These are phyloP conservation scores for Mamestra configurata DNA, from an alignment of 1,140 invertebrate genomes.

Conservation along the genomic window DNA sequence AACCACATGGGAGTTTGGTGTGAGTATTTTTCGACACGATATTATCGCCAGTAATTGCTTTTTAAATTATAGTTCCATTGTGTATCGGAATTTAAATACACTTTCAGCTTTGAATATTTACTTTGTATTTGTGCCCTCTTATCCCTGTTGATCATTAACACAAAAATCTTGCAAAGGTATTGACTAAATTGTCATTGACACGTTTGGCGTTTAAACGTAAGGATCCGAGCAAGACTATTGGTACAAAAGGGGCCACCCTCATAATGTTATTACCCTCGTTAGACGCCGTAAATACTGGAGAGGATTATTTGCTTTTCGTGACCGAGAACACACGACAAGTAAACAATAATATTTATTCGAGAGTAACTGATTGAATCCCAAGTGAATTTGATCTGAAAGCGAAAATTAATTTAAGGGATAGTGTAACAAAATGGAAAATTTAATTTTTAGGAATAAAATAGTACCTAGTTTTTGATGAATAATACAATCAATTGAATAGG, in stretches of 20 bases:
- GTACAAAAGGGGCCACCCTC: not conserved
- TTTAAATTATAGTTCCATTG: no score
- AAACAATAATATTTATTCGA: not conserved
- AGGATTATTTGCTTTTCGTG: not conserved
- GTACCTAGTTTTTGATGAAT: no score
- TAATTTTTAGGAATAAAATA: no score
- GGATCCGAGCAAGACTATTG: not conserved
- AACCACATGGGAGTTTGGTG: not conserved
- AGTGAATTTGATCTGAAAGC: no score
- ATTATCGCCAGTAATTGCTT: not conserved
- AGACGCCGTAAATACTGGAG: not conserved
- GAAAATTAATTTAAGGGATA: no score
- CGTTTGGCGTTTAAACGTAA: not conserved
- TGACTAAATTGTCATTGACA: not conserved
- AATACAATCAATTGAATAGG: no score
- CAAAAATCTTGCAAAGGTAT: not conserved
- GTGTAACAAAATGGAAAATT: no score
- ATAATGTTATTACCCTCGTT: constrained; percentile 11
- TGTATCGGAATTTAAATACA: no score
- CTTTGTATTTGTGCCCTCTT: not conserved
- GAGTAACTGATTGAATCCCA: no score
- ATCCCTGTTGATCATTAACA: not conserved
- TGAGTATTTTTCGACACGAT: not conserved
- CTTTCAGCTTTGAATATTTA: not conserved
- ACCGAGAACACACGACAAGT: not conserved